These are phyloP conservation scores for Trissolcus brochymenae DNA, from an alignment of 2,888 invertebrate species.

Conservation along the genomic window DNA sequence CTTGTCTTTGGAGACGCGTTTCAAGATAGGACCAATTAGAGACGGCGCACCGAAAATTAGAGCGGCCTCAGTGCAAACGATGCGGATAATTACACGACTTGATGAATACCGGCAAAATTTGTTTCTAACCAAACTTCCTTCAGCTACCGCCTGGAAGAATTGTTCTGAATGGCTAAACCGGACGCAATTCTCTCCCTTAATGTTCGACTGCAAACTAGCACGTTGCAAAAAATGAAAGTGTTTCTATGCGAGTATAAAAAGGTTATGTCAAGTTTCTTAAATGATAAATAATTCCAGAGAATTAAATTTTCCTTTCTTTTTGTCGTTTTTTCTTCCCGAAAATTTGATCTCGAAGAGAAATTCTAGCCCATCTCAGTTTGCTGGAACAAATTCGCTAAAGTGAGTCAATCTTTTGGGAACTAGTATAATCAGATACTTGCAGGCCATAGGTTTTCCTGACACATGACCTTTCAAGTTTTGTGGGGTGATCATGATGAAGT, in stretches of 20 bases:
- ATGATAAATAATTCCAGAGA: too few relatives aligned
- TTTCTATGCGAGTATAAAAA: too few relatives aligned
- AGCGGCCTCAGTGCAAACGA: constrained; percentile 20
- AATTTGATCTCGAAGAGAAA: background rate
- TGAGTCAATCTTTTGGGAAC: constrained; percentile 1
- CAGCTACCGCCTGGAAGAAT: constrained; percentile 13
- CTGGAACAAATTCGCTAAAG: background rate
- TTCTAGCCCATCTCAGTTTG: background rate
- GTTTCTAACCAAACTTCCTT: constrained; percentile 37
- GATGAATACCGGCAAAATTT: constrained; percentile 49
- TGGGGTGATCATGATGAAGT: constrained; percentile 34
- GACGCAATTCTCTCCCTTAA: background rate
- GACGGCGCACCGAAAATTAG: constrained; percentile 61
- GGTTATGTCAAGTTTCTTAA: too few relatives aligned
- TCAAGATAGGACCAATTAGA: constrained; percentile 70
- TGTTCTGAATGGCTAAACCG: background rate
- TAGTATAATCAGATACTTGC: constrained; percentile 5
- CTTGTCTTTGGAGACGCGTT: constrained; percentile 64
- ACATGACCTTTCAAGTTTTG: constrained; percentile 14
- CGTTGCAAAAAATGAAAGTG: too few relatives aligned
- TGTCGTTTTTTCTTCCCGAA: too few relatives aligned
- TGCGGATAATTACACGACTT: constrained; percentile 48
- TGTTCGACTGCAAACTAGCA: too few relatives aligned
- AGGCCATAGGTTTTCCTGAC: constrained; percentile 26
- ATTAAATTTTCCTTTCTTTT: too few relatives aligned